Percentiles rank a stretch among this genome's conserved stretches.
Conservation (phyloP, 2,888 invertebrate genomes). For the Aphrophora alni region DNA sequence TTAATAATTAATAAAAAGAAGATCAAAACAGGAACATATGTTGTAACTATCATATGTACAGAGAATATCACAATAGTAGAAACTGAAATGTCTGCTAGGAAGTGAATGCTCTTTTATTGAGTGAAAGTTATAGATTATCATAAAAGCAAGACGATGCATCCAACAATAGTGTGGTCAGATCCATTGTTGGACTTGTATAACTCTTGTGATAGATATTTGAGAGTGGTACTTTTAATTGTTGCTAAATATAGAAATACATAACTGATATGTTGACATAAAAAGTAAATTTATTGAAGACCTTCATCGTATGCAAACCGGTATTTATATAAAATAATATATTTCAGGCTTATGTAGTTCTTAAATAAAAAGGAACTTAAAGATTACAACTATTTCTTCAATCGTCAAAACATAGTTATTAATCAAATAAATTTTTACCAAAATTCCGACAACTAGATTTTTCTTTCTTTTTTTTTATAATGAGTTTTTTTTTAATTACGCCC, state of each 20-base stretch:
- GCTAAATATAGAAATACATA: not conserved
- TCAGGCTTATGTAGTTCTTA: too few species aligned
- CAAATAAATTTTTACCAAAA: too few species aligned
- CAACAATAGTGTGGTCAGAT: not conserved
- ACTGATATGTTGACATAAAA: too few species aligned
- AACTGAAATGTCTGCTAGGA: not conserved
- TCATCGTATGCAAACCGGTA: too few species aligned
- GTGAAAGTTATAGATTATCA: conserved; percentile 9
- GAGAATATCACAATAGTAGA: not conserved
- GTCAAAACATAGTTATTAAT: too few species aligned
- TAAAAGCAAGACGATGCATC: conserved; percentile 1
- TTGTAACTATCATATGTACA: not conserved
- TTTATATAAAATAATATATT: too few species aligned
- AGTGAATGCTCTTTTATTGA: conserved; percentile 4
- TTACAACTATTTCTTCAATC: too few species aligned
- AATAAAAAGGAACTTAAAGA: too few species aligned
- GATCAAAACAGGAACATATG: not conserved
- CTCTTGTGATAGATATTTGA: not conserved
- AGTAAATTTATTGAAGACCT: too few species aligned
- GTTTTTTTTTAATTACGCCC: too few species aligned
- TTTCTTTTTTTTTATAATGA: too few species aligned
- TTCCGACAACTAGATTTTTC: too few species aligned
- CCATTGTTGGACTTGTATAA: not conserved
- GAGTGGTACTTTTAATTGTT: not conserved
- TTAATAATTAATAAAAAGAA: not conserved